These are phyloP conservation scores for Sitta carolinensis DNA, from an alignment of 2,797 vertebrate species.

Conservation along the genomic window DNA sequence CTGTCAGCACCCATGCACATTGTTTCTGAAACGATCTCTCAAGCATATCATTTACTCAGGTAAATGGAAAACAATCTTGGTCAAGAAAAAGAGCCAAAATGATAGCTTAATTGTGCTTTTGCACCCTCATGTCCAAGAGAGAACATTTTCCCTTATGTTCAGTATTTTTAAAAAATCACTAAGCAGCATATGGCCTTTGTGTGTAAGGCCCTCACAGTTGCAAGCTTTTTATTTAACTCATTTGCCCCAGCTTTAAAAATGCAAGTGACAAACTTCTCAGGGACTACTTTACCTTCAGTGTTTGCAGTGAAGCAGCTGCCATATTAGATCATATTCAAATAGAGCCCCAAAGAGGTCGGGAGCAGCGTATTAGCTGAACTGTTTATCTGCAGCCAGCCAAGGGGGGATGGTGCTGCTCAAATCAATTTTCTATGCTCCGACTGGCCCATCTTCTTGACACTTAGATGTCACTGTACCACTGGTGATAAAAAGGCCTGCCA, in stretches of 20 bases:
- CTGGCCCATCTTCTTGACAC: constrained; percentile 67
- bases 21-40: constrained; percentile 62
- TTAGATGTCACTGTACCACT: constrained; percentile 60
- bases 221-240: neutral
- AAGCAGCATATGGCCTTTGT: neutral
- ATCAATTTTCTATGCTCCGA: constrained; percentile 65
- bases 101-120: constrained; percentile 11
- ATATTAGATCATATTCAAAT: constrained; percentile 51
- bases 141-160: constrained; percentile 26
- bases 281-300: neutral
- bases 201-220: neutral
- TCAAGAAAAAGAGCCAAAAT: constrained; percentile 10
- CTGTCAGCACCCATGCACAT: constrained; percentile 44
- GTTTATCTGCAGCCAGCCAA: constrained; percentile 51
- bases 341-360: constrained; percentile 39
- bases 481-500: constrained; percentile 66
- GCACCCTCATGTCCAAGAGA: constrained; percentile 31
- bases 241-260: constrained; percentile 18
- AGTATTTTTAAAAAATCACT: neutral
- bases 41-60: constrained; percentile 36
- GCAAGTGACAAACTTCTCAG: constrained; percentile 47
- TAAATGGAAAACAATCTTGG: constrained; percentile 57
- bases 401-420: constrained; percentile 52
- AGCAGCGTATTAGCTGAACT: constrained; percentile 13
- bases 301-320: constrained; percentile 31